Evolutionary conservation across 2,113 vertebrate genomes (phyloP).

Genomic region (Engraulis encrasicolus): DNA sequence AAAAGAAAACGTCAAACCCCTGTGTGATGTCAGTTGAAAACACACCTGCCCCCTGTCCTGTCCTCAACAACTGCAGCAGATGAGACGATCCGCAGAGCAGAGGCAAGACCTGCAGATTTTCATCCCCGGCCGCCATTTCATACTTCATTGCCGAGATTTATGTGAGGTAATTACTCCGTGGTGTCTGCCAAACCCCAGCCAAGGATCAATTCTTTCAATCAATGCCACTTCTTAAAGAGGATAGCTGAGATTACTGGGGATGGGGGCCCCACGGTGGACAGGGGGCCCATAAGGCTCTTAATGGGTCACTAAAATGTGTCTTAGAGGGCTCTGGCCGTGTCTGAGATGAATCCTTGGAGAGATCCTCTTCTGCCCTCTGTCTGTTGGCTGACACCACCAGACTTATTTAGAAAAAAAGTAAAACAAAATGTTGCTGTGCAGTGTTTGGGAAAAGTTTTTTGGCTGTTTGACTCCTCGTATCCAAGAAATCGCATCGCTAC

Average conservation of each 20-base stretch:
- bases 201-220: constrained; percentile 79
- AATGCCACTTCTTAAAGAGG: constrained; percentile 78
- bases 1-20: background rate
- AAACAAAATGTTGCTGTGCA: background rate
- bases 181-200: constrained; percentile 68
- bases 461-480: constrained; percentile 50
- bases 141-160: constrained; percentile 74
- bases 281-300: constrained; percentile 73
- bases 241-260: constrained; percentile 73
- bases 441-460: constrained; percentile 49
- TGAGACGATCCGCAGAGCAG: background rate
- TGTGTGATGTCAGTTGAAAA: constrained; percentile 15
- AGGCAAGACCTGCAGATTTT: constrained; percentile 43
- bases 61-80: background rate
- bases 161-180: constrained; percentile 73
- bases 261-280: constrained; percentile 61
- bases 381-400: constrained; percentile 14
- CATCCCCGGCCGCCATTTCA: constrained; percentile 69
- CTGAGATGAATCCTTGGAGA: constrained; percentile 60
- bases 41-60: background rate
- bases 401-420: background rate
- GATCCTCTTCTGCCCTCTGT: constrained; percentile 24
- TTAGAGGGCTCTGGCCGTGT: constrained; percentile 64
- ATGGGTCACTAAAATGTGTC: constrained; percentile 76
- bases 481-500: constrained; percentile 59